Evolutionary conservation across 2,113 vertebrate species (phyloP).

Genomic region (Hypanus sabinus): DNA sequence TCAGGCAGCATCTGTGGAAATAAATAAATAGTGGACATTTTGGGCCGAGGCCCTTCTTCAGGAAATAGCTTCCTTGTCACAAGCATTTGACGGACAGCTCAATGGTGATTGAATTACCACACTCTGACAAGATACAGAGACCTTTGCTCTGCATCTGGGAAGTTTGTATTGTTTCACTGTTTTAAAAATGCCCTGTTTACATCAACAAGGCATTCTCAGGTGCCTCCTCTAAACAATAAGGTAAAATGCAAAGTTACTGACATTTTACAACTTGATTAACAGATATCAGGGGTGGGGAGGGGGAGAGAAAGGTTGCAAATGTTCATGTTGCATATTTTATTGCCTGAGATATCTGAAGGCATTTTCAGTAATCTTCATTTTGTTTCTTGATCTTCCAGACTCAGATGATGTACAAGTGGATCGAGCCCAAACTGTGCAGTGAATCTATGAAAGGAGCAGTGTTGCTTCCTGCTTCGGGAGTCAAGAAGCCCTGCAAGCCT

Average conservation of each 20-base stretch:
- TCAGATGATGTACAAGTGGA: conserved; percentile 91
- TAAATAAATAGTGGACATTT: no score
- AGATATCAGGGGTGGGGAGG: neutral
- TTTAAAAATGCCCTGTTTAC: neutral
- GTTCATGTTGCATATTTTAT: neutral
- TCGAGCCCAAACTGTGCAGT: conserved; percentile 80
- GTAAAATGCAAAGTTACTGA: neutral
- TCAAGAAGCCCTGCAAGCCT: conserved; percentile 71
- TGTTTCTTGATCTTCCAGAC: conserved; percentile 60
- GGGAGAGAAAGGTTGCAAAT: no score
- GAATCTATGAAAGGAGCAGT: conserved; percentile 61
- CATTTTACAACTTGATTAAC: neutral
- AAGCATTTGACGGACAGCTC: neutral
- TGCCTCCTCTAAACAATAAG: no score
- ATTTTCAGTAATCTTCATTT: neutral
- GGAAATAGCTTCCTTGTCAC: neutral
- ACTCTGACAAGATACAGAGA: neutral
- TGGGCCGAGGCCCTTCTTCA: no score
- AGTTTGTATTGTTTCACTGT: neutral
- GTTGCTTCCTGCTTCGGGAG: conserved; percentile 67
- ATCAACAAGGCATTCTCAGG: neutral
- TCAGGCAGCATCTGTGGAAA: no score
- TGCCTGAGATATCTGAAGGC: neutral
- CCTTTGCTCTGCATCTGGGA: neutral
- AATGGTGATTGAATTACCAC: neutral